Percentiles rank a stretch among this genome's conserved stretches.
Conservation (phyloP, 2,113 vertebrate genomes). For the Rhabdomys dilectus region DNA sequence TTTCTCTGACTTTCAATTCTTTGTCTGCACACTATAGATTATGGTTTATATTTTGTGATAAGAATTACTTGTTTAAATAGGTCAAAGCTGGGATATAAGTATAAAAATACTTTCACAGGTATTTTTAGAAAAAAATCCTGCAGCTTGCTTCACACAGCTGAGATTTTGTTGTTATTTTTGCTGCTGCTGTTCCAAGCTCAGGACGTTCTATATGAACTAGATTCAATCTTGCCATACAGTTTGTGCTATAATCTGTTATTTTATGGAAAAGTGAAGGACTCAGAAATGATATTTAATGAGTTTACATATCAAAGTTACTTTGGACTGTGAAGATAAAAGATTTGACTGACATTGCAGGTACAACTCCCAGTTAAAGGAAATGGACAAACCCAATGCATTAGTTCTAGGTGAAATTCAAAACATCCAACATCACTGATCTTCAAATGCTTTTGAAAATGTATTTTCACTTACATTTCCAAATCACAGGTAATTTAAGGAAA, state of each 20-base stretch:
- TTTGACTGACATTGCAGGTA: constrained; percentile 14
- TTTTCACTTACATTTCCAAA: constrained; percentile 65
- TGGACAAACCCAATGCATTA: neutral
- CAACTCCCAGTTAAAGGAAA: neutral
- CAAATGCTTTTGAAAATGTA: constrained; percentile 61
- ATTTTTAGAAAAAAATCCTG: neutral
- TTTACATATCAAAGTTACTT: constrained; percentile 60
- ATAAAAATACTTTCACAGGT: neutral
- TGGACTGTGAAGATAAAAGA: constrained; percentile 63
- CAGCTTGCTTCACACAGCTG: neutral
- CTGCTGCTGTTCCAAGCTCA: neutral
- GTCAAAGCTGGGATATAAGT: neutral
- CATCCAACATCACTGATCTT: constrained; percentile 30
- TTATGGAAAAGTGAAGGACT: neutral
- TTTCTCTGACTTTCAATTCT: neutral
- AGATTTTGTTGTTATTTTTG: neutral
- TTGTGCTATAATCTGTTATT: neutral
- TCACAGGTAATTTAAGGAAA: constrained; percentile 68
- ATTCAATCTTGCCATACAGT: neutral
- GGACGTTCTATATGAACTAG: neutral
- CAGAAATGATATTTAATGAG: neutral
- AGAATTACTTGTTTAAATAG: neutral
- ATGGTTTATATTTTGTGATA: neutral
- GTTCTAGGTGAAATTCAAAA: constrained; percentile 56
- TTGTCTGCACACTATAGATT: neutral